These are phyloP conservation scores for Drymonia ruficornis DNA, from an alignment of 2,888 invertebrate genomes.

Conservation along the genomic window DNA sequence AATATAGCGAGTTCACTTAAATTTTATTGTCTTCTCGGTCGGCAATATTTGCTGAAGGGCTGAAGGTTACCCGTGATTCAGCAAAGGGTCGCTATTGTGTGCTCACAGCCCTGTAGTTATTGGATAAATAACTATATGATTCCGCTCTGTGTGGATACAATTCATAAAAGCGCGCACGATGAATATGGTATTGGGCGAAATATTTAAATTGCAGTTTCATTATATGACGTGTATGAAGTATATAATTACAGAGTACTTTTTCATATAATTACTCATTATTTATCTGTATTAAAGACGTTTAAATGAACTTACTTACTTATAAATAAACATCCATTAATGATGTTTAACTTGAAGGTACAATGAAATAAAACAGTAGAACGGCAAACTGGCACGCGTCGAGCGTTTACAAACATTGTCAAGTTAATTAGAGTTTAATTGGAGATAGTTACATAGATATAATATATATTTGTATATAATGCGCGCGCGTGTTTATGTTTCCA, in stretches of 20 bases:
- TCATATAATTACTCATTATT: no score
- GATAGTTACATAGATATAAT: background rate
- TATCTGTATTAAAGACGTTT: no score
- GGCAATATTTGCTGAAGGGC: constrained; percentile 1
- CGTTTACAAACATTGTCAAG: background rate
- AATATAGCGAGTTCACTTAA: no score
- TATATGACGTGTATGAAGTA: background rate
- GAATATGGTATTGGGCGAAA: background rate
- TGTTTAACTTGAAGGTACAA: background rate
- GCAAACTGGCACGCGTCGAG: background rate
- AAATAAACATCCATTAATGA: background rate
- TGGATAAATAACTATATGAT: constrained; percentile 2
- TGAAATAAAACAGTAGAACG: background rate
- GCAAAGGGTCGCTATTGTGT: background rate
- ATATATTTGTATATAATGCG: background rate
- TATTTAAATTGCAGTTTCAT: background rate
- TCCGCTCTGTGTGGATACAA: background rate
- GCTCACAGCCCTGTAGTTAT: background rate
- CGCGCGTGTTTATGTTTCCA: background rate
- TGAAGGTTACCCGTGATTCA: background rate
- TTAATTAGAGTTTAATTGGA: background rate
- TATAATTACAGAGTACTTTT: background rate
- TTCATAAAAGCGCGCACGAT: background rate
- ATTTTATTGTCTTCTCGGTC: no score
- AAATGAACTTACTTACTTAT: background rate